phyloP scores from a whole-genome alignment of 1,140 invertebrate species.

The Drosophila lini region DNA sequence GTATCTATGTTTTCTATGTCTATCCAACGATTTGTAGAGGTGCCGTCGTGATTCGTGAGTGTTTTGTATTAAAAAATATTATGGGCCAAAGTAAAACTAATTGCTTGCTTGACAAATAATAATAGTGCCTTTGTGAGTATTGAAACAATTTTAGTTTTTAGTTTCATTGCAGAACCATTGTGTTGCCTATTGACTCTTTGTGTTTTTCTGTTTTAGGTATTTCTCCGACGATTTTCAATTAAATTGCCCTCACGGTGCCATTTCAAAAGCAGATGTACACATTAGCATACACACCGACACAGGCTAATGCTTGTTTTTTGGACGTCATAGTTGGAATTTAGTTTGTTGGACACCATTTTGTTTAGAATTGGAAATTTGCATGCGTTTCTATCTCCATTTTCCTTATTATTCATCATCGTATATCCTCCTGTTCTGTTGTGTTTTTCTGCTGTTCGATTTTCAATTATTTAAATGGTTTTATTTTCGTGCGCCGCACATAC shows the following conservation, averaged over 20 bases:
- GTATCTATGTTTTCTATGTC: slow-evolving; percentile 21
- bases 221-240: slow-evolving; percentile 8
- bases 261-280: slow-evolving; percentile 39
- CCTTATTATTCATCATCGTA: slow-evolving; percentile 40
- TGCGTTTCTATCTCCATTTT: slow-evolving; percentile 42
- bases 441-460: slow-evolving; percentile 70
- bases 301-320: slow-evolving; percentile 15
- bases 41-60: slow-evolving; percentile 18
- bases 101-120: neutral
- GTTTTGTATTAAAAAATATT: neutral
- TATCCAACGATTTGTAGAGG: slow-evolving; percentile 17
- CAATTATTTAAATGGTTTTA: slow-evolving; percentile 82
- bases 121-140: neutral
- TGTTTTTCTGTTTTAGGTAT: neutral
- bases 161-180: neutral
- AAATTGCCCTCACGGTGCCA: slow-evolving; percentile 21
- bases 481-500: slow-evolving; percentile 55
- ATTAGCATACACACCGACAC: slow-evolving; percentile 30
- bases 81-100: neutral
- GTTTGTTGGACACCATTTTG: slow-evolving; percentile 49
- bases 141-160: neutral
- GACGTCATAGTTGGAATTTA: slow-evolving; percentile 50
- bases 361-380: slow-evolving; percentile 51
- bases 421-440: slow-evolving; percentile 19
- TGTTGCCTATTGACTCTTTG: slow-evolving; percentile 4